Percentiles rank a stretch among this genome's conserved stretches.
Evolutionary conservation across 2,888 invertebrate species (phyloP).

Genomic region (Mesoligia furuncula): DNA sequence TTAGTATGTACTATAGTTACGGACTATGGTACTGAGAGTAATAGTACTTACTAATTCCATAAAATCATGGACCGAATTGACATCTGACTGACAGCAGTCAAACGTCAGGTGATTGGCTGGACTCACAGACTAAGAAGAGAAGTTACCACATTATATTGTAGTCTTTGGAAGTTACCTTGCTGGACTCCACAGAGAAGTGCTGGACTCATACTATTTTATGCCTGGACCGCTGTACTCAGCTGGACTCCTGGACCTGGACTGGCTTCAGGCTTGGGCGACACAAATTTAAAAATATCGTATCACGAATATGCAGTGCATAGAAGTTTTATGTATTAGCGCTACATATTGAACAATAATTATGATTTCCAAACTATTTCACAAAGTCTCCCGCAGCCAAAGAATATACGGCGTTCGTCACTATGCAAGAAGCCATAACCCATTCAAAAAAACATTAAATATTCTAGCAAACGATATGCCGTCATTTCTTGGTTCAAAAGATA

Average conservation of each 20-base stretch:
- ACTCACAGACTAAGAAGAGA: too few species aligned
- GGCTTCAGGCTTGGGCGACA: background rate
- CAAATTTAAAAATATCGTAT: background rate
- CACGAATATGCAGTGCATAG: background rate
- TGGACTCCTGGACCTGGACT: background rate
- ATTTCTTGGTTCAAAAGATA: slow-evolving; percentile 66
- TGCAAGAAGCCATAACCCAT: slow-evolving; percentile 72
- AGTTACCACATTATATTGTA: too few species aligned
- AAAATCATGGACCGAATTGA: background rate
- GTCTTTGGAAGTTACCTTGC: too few species aligned
- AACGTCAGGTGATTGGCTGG: background rate
- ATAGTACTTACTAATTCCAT: too few species aligned
- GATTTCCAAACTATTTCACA: slow-evolving; percentile 41
- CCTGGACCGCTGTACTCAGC: background rate
- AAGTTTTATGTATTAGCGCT: background rate
- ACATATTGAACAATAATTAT: slow-evolving; percentile 30
- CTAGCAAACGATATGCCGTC: slow-evolving; percentile 76
- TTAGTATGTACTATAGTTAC: too few species aligned
- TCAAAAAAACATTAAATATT: slow-evolving; percentile 76
- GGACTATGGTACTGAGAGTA: too few species aligned
- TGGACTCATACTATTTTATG: too few species aligned
- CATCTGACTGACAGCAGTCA: background rate
- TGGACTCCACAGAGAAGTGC: too few species aligned
- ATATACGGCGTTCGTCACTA: slow-evolving; percentile 57
- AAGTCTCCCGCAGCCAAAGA: slow-evolving; percentile 34